These are phyloP conservation scores for Mesoclemmys tuberculata DNA, from an alignment of 2,113 vertebrate genomes.

Conservation along the genomic window DNA sequence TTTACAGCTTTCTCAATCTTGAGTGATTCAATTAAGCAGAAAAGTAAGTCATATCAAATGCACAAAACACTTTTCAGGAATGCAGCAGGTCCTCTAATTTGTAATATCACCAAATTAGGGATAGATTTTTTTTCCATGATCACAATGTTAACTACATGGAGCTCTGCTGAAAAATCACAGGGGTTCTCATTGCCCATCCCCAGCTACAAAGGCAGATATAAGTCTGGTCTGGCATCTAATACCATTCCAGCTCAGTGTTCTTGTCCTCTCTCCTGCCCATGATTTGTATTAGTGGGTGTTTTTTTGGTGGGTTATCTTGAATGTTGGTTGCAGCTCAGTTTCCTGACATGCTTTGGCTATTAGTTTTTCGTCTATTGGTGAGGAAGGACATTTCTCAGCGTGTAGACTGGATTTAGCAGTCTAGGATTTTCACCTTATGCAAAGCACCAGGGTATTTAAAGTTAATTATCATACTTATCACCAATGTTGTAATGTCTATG, in stretches of 20 bases:
- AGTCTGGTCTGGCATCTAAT: not conserved
- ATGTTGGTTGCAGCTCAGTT: not conserved
- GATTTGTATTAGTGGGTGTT: not conserved
- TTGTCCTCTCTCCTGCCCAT: not conserved
- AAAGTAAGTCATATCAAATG: slow-evolving; percentile 52
- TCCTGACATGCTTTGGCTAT: not conserved
- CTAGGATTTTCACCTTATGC: not conserved
- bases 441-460: not conserved
- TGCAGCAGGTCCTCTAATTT: slow-evolving; percentile 31
- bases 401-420: not conserved
- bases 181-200: not conserved
- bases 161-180: not conserved
- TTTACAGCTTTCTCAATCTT: slow-evolving; percentile 15
- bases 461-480: not conserved
- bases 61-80: slow-evolving; percentile 45
- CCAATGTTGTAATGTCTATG: not conserved
- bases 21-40: slow-evolving; percentile 48
- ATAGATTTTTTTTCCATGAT: not conserved
- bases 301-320: not conserved
- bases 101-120: not conserved
- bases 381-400: not conserved
- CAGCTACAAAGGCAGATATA: not conserved
- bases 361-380: not conserved
- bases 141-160: not conserved
- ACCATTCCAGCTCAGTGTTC: not conserved